phyloP scores from a whole-genome alignment of 2,113 vertebrate genomes.

The Electrona antarctica region DNA sequence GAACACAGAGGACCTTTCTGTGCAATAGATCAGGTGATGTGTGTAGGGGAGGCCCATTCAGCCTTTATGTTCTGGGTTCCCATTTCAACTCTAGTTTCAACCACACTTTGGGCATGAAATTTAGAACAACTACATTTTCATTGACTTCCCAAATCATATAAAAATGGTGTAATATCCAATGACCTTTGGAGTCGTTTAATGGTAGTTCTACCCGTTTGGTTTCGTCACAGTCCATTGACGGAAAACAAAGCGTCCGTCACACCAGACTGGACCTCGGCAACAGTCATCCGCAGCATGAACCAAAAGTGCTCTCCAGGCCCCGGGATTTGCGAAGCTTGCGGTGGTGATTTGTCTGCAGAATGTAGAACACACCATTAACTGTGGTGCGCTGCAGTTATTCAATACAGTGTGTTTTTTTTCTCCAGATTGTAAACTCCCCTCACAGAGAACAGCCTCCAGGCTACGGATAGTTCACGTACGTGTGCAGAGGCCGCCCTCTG shows the following conservation, averaged over 20 bases:
- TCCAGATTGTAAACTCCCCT: constrained; percentile 31
- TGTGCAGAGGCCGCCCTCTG: too few relatives aligned
- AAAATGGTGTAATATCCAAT: constrained; percentile 43
- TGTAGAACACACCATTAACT: constrained; percentile 64
- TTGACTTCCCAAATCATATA: constrained; percentile 32
- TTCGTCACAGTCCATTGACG: constrained; percentile 52
- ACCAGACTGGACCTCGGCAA: constrained; percentile 46
- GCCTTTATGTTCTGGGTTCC: too few relatives aligned
- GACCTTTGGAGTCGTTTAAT: constrained; percentile 33
- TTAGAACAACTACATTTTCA: constrained; percentile 18
- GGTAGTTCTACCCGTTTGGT: constrained; percentile 31
- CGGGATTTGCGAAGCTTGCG: constrained; percentile 43
- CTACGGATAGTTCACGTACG: constrained; percentile 30
- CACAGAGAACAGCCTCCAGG: constrained; percentile 43
- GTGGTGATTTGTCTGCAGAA: constrained; percentile 55
- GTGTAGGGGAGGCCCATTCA: too few relatives aligned
- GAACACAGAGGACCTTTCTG: too few relatives aligned
- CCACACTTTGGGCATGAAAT: too few relatives aligned
- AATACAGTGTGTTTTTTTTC: constrained; percentile 44
- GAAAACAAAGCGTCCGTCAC: constrained; percentile 53
- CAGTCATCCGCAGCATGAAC: constrained; percentile 48
- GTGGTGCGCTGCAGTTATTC: constrained; percentile 58
- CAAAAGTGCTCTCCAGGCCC: constrained; percentile 52
- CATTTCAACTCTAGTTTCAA: too few relatives aligned
- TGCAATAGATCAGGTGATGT: too few relatives aligned